Base-by-base conservation (phyloP, 2,797 vertebrate species). In the Columba guinea region DNA sequence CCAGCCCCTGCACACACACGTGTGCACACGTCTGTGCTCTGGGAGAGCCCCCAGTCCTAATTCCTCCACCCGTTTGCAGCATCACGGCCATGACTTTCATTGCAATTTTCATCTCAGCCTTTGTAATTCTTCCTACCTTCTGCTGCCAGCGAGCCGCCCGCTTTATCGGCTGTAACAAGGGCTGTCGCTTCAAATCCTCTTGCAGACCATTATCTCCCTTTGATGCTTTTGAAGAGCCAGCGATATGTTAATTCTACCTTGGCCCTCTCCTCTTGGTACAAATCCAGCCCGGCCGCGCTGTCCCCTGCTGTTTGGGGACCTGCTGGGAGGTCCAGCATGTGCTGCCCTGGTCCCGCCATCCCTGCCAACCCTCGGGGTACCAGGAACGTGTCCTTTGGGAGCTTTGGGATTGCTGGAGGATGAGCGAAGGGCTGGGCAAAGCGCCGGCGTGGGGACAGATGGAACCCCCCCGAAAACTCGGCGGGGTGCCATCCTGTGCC, bases 201-300 rank as follows among this genome's bases (percentile, higher is more conserved):
- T 83, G 46, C 93, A 58, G 74, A 48, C 89, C 94, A 60, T 97
- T 92, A 94, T 96, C 96, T 94, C 59, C 91, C 94, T 95, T 90
- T 94, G 96, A 97, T 97, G 95, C 94, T 94, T 93, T 84, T 91
- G 76, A 94, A 89, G 95, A 95, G 96, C 84, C 94, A 92, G 93
- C 78, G 92, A 91, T 86, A 87, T 91, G 96, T 95, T 96, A 77
- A 95, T 97, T 96, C 94, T 68, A 20, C 90, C 94, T 89, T 78
- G 92, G 91, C 76, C 77, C 34, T 17, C 65, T 73, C 41, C 64
- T 5, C 71, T 28, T 1, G 3, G 24, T 46, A 16, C 39, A 12
- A 56, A 87, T 10, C 90, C 83, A 30, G 85, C 88, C 79, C 34
- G 51, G 60, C 73, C 20, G 71, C 83, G 89, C 88, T 2, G 5